phyloP scores from a whole-genome alignment of 2,888 invertebrate species.

The Scaptodrosophila latifasciaeformis region DNA sequence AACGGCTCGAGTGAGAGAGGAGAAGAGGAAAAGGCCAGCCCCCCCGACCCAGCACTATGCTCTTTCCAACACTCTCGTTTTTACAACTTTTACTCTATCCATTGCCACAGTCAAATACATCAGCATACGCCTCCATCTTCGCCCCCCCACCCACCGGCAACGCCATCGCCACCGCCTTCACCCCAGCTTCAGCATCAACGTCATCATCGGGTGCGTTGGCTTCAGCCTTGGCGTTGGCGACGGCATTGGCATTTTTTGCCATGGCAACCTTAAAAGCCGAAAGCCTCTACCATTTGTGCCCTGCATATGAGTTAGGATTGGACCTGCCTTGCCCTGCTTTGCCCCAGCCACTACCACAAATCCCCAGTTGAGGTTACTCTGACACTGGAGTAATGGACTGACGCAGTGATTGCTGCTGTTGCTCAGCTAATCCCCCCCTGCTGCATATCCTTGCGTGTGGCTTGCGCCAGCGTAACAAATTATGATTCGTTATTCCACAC shows the following conservation, averaged over 20 bases:
- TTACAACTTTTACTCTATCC: too few species aligned
- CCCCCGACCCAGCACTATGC: too few species aligned
- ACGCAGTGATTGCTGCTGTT: slow-evolving; percentile 16
- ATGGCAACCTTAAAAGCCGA: slow-evolving; percentile 42
- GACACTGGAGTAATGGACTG: neutral
- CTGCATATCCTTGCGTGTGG: neutral
- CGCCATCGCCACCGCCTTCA: too few species aligned
- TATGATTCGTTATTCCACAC: slow-evolving; percentile 32
- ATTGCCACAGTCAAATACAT: slow-evolving; percentile 23
- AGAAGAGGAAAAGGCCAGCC: neutral
- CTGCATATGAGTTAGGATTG: slow-evolving; percentile 7
- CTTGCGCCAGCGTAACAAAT: slow-evolving; percentile 22
- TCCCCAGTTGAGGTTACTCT: slow-evolving; percentile 22
- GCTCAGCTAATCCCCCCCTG: slow-evolving; percentile 50
- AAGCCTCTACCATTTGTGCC: neutral
- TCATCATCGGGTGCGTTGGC: too few species aligned
- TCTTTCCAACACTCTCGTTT: slow-evolving; percentile 1
- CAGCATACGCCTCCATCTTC: neutral
- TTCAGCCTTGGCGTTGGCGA: too few species aligned
- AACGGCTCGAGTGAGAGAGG: too few species aligned
- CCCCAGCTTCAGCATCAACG: too few species aligned
- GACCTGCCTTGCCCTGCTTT: slow-evolving; percentile 1
- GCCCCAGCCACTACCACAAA: slow-evolving; percentile 33
- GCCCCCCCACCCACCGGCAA: neutral
- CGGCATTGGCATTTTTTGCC: slow-evolving; percentile 45